Conservation (phyloP, 2,113 vertebrate species). For the Cynoglossus semilaevis region DNA sequence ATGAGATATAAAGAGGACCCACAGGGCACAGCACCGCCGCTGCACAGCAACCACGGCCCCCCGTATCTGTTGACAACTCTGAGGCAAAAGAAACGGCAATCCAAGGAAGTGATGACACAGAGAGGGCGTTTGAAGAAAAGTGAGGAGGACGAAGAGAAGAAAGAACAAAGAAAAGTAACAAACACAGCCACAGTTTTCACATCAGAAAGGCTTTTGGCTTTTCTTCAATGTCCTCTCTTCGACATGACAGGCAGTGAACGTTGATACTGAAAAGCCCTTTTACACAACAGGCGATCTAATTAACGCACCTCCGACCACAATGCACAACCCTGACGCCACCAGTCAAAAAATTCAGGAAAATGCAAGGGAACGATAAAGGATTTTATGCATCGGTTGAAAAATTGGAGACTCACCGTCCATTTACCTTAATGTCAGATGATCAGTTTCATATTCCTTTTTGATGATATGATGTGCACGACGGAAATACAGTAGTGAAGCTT, state of each 20-base stretch:
- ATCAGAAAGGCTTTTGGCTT: constrained; percentile 14
- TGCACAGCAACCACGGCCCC: constrained; percentile 6
- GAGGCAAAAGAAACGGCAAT: constrained; percentile 20
- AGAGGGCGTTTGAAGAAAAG: neutral
- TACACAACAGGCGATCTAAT: constrained; percentile 74
- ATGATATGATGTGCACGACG: constrained; percentile 1
- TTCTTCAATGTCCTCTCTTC: constrained; percentile 37
- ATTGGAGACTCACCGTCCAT: constrained; percentile 2
- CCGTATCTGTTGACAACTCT: constrained; percentile 24
- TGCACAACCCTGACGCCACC: constrained; percentile 31
- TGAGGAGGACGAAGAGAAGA: neutral
- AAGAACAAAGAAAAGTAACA: neutral
- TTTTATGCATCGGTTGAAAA: constrained; percentile 22
- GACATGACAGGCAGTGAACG: constrained; percentile 20
- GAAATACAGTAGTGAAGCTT: neutral
- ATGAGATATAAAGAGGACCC: constrained; percentile 36
- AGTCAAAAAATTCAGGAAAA: constrained; percentile 30
- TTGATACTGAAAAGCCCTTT: constrained; percentile 39
- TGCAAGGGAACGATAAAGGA: neutral
- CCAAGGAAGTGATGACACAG: constrained; percentile 12
- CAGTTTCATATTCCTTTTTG: neutral
- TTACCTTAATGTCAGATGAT: neutral
- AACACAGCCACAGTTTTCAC: constrained; percentile 18
- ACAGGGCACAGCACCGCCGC: constrained; percentile 30
- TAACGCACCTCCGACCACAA: constrained; percentile 55